Evolutionary conservation across 2,888 invertebrate genomes (phyloP).

Genomic region (Hyposoter dolosus): DNA sequence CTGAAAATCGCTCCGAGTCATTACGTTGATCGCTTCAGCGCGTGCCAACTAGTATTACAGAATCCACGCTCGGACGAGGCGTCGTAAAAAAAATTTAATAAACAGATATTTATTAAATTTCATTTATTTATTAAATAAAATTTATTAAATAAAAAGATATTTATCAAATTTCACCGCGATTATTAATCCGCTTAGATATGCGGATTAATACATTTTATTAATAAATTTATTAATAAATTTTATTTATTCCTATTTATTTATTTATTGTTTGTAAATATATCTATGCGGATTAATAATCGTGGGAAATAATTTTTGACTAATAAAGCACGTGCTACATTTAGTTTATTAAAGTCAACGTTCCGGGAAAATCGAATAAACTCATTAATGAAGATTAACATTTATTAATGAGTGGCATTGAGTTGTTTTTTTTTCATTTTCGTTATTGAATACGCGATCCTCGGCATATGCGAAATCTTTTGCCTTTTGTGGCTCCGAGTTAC

Average conservation of each 20-base stretch:
- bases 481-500: conserved; percentile 55
- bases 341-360: background rate
- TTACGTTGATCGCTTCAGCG: conserved; percentile 64
- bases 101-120: too few species aligned
- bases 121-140: too few species aligned
- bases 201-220: too few species aligned
- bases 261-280: too few species aligned
- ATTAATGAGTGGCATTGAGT: background rate
- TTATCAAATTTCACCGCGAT: background rate
- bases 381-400: background rate
- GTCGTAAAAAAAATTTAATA: conserved; percentile 12
- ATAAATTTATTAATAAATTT: conserved; percentile 49
- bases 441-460: conserved; percentile 5
- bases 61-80: conserved; percentile 22
- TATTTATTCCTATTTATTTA: too few species aligned
- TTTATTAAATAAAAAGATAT: too few species aligned
- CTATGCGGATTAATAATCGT: background rate
- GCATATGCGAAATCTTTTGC: conserved; percentile 30
- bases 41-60: conserved; percentile 45
- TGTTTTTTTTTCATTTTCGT: conserved; percentile 11
- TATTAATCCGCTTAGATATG: too few species aligned
- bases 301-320: background rate
- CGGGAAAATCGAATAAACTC: background rate
- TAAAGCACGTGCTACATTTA: background rate
- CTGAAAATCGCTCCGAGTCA: conserved; percentile 60